These are phyloP conservation scores for Noctua janthe DNA, from an alignment of 2,888 invertebrate species.

Conservation along the genomic window DNA sequence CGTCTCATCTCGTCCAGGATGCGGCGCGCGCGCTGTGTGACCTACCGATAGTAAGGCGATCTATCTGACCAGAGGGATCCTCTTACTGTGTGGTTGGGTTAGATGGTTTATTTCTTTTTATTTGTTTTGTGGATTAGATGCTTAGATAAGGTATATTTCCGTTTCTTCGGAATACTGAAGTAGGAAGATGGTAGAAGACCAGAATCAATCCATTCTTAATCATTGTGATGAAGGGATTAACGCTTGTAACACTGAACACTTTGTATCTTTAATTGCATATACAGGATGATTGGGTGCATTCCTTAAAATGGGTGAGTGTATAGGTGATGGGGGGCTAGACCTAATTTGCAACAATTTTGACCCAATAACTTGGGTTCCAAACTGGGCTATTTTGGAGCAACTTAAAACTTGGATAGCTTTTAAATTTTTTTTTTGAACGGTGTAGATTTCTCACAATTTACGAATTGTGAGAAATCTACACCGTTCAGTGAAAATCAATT, in stretches of 20 bases:
- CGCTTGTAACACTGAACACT: not conserved
- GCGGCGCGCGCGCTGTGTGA: slow-evolving; percentile 80
- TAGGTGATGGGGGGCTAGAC: too few species aligned
- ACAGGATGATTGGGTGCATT: not conserved
- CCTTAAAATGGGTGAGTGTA: not conserved
- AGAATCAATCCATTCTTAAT: not conserved
- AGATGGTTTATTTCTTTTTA: not conserved
- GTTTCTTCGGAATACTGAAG: slow-evolving; percentile 10
- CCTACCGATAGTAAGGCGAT: slow-evolving; percentile 70
- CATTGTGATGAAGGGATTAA: not conserved
- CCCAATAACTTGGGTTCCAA: too few species aligned
- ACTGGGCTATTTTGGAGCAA: too few species aligned
- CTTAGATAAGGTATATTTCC: slow-evolving; percentile 13
- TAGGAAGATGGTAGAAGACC: not conserved
- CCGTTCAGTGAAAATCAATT: too few species aligned
- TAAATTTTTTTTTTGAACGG: too few species aligned
- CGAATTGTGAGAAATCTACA: not conserved
- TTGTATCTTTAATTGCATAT: not conserved
- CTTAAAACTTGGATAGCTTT: too few species aligned
- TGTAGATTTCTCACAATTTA: too few species aligned
- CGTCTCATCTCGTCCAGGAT: slow-evolving; percentile 90
- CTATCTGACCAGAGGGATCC: slow-evolving; percentile 75
- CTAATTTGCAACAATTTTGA: too few species aligned
- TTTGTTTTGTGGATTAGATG: slow-evolving; percentile 3
- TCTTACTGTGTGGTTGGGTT: slow-evolving; percentile 71